Evolutionary conservation across 2,113 vertebrate genomes (phyloP), one percentile per base, ranked within the genome.

Genomic region (Hemiprocne comata): DNA sequence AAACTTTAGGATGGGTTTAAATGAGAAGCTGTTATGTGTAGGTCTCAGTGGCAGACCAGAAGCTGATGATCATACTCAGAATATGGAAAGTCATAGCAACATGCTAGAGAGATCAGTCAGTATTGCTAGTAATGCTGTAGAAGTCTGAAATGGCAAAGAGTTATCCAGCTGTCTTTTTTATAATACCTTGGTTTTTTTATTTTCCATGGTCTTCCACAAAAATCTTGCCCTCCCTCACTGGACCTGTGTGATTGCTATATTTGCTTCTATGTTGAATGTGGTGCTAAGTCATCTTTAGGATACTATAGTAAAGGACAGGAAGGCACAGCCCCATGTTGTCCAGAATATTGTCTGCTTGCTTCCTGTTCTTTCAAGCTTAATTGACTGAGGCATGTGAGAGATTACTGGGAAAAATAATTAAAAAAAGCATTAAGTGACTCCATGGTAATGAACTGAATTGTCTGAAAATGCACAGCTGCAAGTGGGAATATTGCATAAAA

Each of bases 401-500:
- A 78, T 95, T 89, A 81, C 64, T 71, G 85, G 61, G 72, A 85
- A 96, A 95, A 97, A 85, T 79, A 93, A 90, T 66, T 38, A 2
- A 16, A 67, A 85, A 87, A 91, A 81, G 75, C 85, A 77, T 95
- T 67, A 58, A 71, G 62, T 87, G 94, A 57, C 81, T 97, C 95
- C 85, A 50, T 12, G 38, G 55, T 91, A 94, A 95, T 97, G 85
- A 89, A 55, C 58, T 53, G 62, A 92, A 94, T 79, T 0, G 2
- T 83, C 93, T 97, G 93, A 90, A 97, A 95, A 95, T 23, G 94
- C 92, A 93, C 96, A 98, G 97, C 96, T 98, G 97, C 65, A 21
- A 62, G 60, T 13, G 3, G 77, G 87, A 40, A 58, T 19, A 46
- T 24, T 58, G 78, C 69, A 92, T 89, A 88, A 75, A 94, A 91